These are phyloP conservation scores for Metellina segmentata DNA, from an alignment of 2,888 invertebrate species.

Conservation along the genomic window DNA sequence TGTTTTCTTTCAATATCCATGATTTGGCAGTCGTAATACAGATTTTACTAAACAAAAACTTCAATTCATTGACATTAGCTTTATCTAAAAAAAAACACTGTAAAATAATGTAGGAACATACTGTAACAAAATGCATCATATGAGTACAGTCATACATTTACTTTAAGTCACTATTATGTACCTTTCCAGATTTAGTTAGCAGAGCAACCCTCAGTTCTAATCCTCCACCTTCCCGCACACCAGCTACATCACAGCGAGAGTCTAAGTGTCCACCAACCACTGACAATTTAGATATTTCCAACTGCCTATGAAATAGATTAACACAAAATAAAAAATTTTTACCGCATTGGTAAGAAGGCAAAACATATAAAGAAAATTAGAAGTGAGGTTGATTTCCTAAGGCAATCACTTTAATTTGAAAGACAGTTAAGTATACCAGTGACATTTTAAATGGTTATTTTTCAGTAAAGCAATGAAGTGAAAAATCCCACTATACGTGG, in stretches of 20 bases:
- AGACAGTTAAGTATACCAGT: not conserved
- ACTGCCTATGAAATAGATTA: conserved; percentile 79
- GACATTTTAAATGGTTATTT: not conserved
- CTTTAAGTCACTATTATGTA: conserved; percentile 69
- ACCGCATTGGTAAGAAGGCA: not conserved
- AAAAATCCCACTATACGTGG: too few species aligned
- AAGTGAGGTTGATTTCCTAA: not conserved
- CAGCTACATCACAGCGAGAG: conserved; percentile 81
- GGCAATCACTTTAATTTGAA: too few species aligned
- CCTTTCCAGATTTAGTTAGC: conserved; percentile 85
- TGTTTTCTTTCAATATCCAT: not conserved
- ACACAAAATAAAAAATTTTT: not conserved
- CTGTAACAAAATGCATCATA: too few species aligned
- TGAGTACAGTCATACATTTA: too few species aligned
- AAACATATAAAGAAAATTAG: not conserved
- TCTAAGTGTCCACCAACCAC: conserved; percentile 84
- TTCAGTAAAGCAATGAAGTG: too few species aligned
- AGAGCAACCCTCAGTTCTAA: conserved; percentile 85
- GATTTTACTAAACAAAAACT: not conserved
- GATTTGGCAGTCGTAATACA: too few species aligned
- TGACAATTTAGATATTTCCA: conserved; percentile 81
- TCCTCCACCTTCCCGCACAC: conserved; percentile 81
- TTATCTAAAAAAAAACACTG: not conserved
- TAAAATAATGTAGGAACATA: not conserved
- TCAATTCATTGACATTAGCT: not conserved